Evolutionary conservation across 2,797 vertebrate genomes (phyloP), one percentile per base, ranked within the genome.

Genomic region (Rhadinocentrus ornatus): DNA sequence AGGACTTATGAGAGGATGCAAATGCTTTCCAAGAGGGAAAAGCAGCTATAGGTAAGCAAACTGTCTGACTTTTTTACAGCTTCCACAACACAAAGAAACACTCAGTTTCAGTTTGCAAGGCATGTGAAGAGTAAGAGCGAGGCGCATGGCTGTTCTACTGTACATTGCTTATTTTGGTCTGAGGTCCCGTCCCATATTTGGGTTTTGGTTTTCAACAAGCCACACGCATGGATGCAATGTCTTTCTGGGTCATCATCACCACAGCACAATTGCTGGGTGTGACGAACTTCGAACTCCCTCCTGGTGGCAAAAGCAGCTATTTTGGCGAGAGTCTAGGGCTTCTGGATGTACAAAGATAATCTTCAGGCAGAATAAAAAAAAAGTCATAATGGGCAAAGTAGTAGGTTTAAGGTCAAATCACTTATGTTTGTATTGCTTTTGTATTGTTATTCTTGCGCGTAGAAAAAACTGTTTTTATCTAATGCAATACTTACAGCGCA

Each of bases 241-340:
- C 83, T 85, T 89, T 86, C 84, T 80, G 78, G 89, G 85, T 86
- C 78, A 41, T 74, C 63, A n/a, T 76, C 76, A 78, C 88, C 86
- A 73, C 91, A 86, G 64, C 71, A 81, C 90, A 93, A 90, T 92
- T 90, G 84, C 89, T 88, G 89, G 87, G 83, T 90, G 83, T 89
- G 86, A 90, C 88, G 63, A 67, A 20, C 71, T 90, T 79, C 62
- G 60, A 55, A 63, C 78, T 86, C 86, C 52, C 55, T 60, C 58
- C 53, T 48, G 59, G 69, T 62, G 73, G 83, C 85, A 86, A 68
- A 73, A 69, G 82, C 70, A 80, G 83, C 76, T 80, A 81, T 90
- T 91, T 87, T 87, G 81, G 82, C 80, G 50, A 46, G 50, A 75
- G 65, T 31, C 22, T 29, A 77, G 81, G 1, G 26, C 62, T 75